Evolutionary conservation across 2,888 invertebrate genomes (phyloP).

Genomic region (Trimorus sp.): DNA sequence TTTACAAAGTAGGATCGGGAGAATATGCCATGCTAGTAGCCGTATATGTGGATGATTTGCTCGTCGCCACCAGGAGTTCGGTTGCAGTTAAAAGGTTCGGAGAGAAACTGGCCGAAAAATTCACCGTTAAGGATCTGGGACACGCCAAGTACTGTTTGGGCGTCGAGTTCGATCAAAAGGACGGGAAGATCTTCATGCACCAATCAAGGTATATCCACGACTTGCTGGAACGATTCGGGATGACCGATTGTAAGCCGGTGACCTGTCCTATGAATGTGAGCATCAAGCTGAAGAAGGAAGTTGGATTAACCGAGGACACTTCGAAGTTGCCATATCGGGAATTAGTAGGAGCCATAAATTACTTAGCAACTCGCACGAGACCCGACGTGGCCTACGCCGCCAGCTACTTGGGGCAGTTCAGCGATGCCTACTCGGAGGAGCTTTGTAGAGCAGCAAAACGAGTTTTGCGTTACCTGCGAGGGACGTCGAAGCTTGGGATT

Average conservation of each 20-base stretch:
- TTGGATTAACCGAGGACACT: background rate
- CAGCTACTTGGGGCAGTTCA: background rate
- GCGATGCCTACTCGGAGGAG: background rate
- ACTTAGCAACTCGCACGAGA: slow-evolving; percentile 1
- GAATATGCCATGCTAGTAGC: background rate
- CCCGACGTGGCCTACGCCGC: slow-evolving; percentile 1
- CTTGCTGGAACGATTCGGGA: background rate
- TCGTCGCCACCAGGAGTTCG: background rate
- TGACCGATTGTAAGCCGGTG: background rate
- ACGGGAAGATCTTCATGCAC: no score
- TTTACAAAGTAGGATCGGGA: background rate
- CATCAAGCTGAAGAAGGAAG: background rate
- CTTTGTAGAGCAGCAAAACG: slow-evolving; percentile 4
- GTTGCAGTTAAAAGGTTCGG: background rate
- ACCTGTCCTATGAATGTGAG: background rate
- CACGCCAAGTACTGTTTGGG: background rate
- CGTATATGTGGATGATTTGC: background rate
- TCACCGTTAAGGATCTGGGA: background rate
- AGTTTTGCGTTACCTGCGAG: slow-evolving; percentile 1
- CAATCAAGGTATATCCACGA: background rate
- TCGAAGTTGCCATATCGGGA: background rate
- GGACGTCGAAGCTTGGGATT: background rate
- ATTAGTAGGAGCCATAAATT: background rate
- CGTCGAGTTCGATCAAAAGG: background rate
- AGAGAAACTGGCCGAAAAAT: background rate